Conservation (phyloP, 2,797 vertebrate genomes). For the Danionella dracula region DNA sequence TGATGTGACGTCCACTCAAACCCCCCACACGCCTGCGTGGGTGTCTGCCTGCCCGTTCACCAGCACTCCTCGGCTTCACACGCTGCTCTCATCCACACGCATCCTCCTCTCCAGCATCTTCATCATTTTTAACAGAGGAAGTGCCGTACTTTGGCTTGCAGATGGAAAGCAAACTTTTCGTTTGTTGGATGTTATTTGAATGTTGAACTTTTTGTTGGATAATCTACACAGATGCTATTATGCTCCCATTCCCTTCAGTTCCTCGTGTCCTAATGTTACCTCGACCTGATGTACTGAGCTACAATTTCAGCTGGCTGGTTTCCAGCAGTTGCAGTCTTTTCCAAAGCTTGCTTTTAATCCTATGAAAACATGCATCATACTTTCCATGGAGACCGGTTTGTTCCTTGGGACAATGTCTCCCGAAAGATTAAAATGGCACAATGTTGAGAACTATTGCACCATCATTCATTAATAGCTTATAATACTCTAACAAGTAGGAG, state of each 20-base stretch:
- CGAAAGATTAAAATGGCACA: slow-evolving; percentile 32
- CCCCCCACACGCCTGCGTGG: slow-evolving; percentile 39
- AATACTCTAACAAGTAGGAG: slow-evolving; percentile 16
- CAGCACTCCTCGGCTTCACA: slow-evolving; percentile 32
- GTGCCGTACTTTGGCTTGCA: slow-evolving; percentile 1
- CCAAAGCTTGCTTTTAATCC: slow-evolving; percentile 41
- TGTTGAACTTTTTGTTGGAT: neutral
- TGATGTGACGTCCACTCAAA: slow-evolving; percentile 67
- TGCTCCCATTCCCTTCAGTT: slow-evolving; percentile 18
- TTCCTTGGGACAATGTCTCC: slow-evolving; percentile 33
- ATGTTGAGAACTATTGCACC: slow-evolving; percentile 35
- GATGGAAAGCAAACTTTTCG: neutral
- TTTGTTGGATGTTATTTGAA: neutral
- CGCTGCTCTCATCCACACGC: slow-evolving; percentile 15
- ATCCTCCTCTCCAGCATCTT: slow-evolving; percentile 26
- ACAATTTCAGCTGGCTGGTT: slow-evolving; percentile 38
- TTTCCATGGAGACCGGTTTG: slow-evolving; percentile 45
- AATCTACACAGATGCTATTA: neutral
- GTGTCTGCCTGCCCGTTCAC: slow-evolving; percentile 44
- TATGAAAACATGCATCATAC: slow-evolving; percentile 50
- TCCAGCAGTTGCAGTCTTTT: slow-evolving; percentile 41
- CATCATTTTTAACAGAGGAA: neutral
- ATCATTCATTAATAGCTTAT: slow-evolving; percentile 38
- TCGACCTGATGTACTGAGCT: slow-evolving; percentile 36
- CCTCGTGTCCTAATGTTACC: slow-evolving; percentile 44